Conservation (phyloP, 2,113 vertebrate genomes). For the Phocoena sinus region DNA sequence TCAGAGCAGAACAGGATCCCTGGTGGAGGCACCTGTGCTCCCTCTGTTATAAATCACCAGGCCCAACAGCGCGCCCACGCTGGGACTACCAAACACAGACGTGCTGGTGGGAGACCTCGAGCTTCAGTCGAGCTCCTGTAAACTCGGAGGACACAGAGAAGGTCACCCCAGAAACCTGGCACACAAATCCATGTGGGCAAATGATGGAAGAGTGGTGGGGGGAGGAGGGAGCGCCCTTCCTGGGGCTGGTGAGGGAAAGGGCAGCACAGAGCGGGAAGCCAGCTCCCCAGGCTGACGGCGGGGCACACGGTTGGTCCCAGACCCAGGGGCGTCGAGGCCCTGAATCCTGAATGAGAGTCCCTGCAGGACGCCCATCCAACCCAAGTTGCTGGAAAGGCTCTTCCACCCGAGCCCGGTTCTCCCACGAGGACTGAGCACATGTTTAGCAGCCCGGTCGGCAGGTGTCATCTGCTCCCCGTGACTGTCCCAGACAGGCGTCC, state of each 20-base stretch:
- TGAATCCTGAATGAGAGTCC: not conserved
- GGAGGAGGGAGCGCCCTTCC: not conserved
- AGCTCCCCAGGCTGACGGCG: not conserved
- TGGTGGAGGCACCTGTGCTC: not conserved
- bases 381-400: not conserved
- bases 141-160: not conserved
- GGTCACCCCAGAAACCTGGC: not conserved
- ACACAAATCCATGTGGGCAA: not conserved
- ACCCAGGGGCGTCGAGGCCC: not conserved
- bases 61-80: not conserved
- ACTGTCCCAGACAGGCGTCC: not conserved
- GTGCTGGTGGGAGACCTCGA: too few relatives aligned
- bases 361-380: accelerated
- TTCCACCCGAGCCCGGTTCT: not conserved
- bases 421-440: not conserved
- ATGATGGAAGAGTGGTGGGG: not conserved
- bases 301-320: not conserved
- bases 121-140: not conserved
- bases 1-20: not conserved
- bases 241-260: not conserved
- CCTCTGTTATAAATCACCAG: not conserved
- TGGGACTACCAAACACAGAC: not conserved
- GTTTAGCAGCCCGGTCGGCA: not conserved
- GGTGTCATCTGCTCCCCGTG: not conserved
- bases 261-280: not conserved